Conservation (phyloP, 2,797 vertebrate genomes). For the Trachops cirrhosus region DNA sequence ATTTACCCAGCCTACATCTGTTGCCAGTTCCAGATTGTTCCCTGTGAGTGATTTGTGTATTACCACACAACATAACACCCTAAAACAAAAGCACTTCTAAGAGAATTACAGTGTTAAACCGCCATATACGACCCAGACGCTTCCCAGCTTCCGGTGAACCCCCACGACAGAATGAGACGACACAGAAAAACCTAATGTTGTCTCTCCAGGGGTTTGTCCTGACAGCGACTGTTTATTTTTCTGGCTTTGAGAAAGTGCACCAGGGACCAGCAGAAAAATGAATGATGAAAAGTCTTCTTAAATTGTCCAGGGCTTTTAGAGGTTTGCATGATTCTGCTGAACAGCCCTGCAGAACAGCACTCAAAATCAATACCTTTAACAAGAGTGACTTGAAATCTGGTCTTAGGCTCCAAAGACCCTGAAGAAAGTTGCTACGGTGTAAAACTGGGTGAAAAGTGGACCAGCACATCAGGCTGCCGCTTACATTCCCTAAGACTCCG, state of each 20-base stretch:
- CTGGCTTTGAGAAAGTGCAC: slow-evolving; percentile 22
- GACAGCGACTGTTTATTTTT: slow-evolving; percentile 37
- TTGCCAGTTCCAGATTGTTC: not conserved
- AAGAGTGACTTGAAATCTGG: not conserved
- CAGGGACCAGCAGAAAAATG: slow-evolving; percentile 9
- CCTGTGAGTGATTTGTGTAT: not conserved
- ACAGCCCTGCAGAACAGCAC: not conserved
- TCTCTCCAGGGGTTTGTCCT: not conserved
- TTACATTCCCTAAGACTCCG: not conserved
- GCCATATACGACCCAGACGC: not conserved
- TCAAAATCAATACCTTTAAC: not conserved
- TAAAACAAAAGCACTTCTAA: not conserved
- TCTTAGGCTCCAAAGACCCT: not conserved
- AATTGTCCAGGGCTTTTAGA: not conserved
- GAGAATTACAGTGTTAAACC: not conserved
- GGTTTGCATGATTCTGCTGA: not conserved
- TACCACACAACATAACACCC: not conserved
- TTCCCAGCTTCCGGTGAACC: not conserved
- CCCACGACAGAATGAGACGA: not conserved
- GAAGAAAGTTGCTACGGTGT: not conserved
- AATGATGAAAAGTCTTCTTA: slow-evolving; percentile 22
- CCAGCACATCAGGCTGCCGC: fast-evolving
- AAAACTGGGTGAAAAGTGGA: not conserved
- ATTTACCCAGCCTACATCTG: not conserved
- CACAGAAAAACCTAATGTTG: not conserved